Percentiles rank a stretch among this genome's conserved stretches.
These are phyloP conservation scores for Paracanthobrama guichenoti DNA, from an alignment of 2,113 vertebrate genomes.

Conservation along the genomic window DNA sequence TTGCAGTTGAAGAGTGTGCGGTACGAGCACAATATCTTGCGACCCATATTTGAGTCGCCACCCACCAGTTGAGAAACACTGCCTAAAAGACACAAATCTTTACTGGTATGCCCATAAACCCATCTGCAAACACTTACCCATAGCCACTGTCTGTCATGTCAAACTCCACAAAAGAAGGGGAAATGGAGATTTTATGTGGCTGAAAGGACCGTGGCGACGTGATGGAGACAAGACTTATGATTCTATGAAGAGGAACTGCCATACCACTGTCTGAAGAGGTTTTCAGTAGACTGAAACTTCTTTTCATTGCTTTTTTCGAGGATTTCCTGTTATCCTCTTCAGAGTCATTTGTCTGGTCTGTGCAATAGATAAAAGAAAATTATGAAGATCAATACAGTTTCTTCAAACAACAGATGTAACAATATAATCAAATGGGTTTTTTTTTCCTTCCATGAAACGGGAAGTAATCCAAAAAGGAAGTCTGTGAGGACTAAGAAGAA, in stretches of 20 bases:
- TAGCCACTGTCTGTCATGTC: conserved; percentile 92
- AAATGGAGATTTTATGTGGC: conserved; percentile 71
- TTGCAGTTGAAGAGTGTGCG: too few relatives aligned
- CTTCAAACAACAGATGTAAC: neutral
- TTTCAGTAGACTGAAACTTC: conserved; percentile 71
- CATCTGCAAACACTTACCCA: conserved; percentile 77
- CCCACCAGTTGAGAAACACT: too few relatives aligned
- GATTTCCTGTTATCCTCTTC: neutral
- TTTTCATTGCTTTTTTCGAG: conserved; percentile 60
- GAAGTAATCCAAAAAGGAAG: neutral
- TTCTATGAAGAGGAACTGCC: conserved; percentile 76
- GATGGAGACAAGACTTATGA: conserved; percentile 91
- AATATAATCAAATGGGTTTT: neutral
- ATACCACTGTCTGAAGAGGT: conserved; percentile 48
- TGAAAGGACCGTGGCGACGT: conserved; percentile 86
- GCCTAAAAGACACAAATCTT: neutral
- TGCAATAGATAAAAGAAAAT: conserved; percentile 20
- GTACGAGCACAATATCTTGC: too few relatives aligned
- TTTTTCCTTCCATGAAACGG: neutral
- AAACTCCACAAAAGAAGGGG: conserved; percentile 92
- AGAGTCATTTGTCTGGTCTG: conserved; percentile 11
- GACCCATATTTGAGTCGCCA: too few relatives aligned
- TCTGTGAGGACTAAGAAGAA: conserved; percentile 58
- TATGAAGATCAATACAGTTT: neutral
- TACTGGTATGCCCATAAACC: neutral